phyloP scores from a whole-genome alignment of 2,113 vertebrate species.

The Prinia subflava region DNA sequence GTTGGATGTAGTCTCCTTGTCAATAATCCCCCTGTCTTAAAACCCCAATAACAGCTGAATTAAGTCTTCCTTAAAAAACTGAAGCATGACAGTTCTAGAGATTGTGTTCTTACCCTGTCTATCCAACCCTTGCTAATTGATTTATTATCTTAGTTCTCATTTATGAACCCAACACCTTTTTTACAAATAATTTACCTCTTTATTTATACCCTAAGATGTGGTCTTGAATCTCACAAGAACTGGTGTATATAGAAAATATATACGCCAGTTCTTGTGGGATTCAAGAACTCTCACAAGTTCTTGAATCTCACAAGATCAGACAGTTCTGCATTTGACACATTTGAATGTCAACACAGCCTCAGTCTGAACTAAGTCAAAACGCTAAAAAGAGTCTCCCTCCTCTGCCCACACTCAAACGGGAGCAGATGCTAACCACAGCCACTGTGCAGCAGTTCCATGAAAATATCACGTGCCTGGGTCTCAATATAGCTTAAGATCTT shows the following conservation, averaged over 20 bases:
- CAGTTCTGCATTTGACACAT: not conserved
- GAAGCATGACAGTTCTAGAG: not conserved
- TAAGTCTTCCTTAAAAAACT: not conserved
- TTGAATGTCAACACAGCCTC: not conserved
- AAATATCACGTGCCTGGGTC: not conserved
- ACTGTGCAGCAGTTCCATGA: not conserved
- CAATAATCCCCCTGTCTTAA: not conserved
- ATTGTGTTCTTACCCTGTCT: not conserved
- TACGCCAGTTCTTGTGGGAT: too few relatives aligned
- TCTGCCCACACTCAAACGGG: not conserved
- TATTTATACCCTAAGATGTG: not conserved
- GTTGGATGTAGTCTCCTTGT: not conserved
- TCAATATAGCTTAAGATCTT: not conserved
- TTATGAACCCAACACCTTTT: not conserved
- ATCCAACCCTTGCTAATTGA: not conserved
- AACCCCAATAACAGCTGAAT: not conserved
- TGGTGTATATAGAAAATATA: not conserved
- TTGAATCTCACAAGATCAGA: not conserved
- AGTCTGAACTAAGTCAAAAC: not conserved
- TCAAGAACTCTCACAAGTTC: too few relatives aligned
- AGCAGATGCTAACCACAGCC: not conserved
- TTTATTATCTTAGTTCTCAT: not conserved
- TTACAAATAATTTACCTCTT: not conserved
- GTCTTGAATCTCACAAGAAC: not conserved
- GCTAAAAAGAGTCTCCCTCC: not conserved